Percentiles rank a stretch among this genome's conserved stretches.
Conservation (phyloP, 2,888 invertebrate genomes). For the Andricus quercusramuli region DNA sequence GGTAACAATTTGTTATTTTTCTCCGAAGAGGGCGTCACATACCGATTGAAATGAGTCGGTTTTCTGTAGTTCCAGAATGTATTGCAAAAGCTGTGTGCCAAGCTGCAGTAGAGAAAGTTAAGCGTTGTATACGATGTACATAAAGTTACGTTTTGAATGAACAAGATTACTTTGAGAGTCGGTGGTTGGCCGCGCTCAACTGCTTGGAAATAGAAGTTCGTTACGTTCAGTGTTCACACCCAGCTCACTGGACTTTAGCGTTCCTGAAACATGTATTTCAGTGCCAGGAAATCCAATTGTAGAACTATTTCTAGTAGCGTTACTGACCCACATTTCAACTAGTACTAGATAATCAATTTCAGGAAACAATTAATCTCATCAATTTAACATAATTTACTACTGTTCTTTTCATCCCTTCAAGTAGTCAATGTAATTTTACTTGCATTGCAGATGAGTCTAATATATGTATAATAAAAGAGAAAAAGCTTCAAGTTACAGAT, state of each 20-base stretch:
- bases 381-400: neutral
- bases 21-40: neutral
- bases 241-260: conserved; percentile 25
- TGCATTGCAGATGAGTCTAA: no score
- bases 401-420: neutral
- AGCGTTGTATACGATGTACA: conserved; percentile 34
- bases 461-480: no score
- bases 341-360: neutral
- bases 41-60: neutral
- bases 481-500: no score
- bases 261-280: conserved; percentile 26
- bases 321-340: neutral
- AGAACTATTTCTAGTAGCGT: conserved; percentile 11
- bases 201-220: conserved; percentile 37
- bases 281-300: conserved; percentile 27
- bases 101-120: conserved; percentile 6
- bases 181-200: conserved; percentile 32
- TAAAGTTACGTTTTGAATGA: conserved; percentile 46
- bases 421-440: no score
- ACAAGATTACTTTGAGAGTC: conserved; percentile 46
- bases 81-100: conserved; percentile 33
- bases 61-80: neutral
- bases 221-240: conserved; percentile 33
- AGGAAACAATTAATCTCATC: neutral
- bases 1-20: conserved; percentile 10